Evolutionary conservation across 1,140 invertebrate species (phyloP), one percentile per base, ranked within the genome.

Genomic region (Copidosoma floridanum): DNA sequence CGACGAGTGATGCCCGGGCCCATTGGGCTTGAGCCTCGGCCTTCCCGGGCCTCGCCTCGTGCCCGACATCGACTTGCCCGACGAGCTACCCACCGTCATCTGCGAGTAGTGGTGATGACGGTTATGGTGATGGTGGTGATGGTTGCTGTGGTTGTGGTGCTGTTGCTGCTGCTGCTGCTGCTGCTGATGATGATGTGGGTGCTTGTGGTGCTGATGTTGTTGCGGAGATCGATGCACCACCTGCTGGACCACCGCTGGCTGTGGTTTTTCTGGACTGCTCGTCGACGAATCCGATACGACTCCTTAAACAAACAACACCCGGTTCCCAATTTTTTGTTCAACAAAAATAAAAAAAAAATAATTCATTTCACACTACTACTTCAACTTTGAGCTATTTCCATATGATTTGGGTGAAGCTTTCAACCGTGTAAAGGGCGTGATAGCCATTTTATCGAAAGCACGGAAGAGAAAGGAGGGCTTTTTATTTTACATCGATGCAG

Each of bases 31-130:
- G 6, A 90, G 76, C 4, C 90, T 79, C 0, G 92, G 92, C 66
- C 92, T 74, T 14, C 92, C 92, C 0, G 90, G 89, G 10, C 90
- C 90, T 23, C 89, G 75, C 55, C 86, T 81, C 5, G 76, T 66
- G 0, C 90, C 90, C 1, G 89, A 86, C 26, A 43, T 61, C 29
- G 27, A 59, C 21, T 54, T 35, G 54, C 14, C 61, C 65, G 35
- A 65, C 10, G n/a, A 20, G 53, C 40, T n/a, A 26, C 41, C 18
- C 1, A 26, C 26, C 16, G 38, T 44, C 21, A 41, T 44, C 26
- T 26, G 24, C 6, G n/a, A n/a, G n/a, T n/a, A n/a, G n/a, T n/a
- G n/a, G n/a, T n/a, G n/a, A n/a, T n/a, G n/a, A n/a, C n/a, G n/a
- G n/a, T n/a, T n/a, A n/a, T 40, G 27, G n/a, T 40, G 35, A 7